Evolutionary conservation across 2,888 invertebrate species (phyloP).

Genomic region (Hypomecis atomaria): DNA sequence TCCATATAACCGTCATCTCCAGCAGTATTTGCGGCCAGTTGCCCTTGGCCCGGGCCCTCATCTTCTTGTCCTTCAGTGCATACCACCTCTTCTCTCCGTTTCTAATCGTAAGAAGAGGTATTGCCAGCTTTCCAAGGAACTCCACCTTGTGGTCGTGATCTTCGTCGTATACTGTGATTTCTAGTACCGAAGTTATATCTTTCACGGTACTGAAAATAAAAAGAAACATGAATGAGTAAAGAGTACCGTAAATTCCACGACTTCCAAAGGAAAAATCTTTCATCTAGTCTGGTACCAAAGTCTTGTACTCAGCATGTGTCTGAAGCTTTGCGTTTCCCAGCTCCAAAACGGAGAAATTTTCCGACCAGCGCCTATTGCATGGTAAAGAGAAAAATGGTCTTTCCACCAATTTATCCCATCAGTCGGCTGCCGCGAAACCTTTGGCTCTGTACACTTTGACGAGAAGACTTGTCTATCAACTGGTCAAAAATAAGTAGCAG

Average conservation of each 20-base stretch:
- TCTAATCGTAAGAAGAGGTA: slow-evolving; percentile 93
- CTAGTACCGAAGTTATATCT: slow-evolving; percentile 97
- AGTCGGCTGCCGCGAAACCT: slow-evolving; percentile 96
- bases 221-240: background rate
- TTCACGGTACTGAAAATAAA: slow-evolving; percentile 89
- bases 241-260: no score
- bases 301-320: slow-evolving; percentile 99
- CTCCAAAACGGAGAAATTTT: no score
- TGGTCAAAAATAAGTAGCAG: no score
- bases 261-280: slow-evolving; percentile 99
- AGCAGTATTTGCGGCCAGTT: slow-evolving; percentile 94
- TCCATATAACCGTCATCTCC: slow-evolving; percentile 97
- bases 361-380: no score
- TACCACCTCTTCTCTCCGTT: slow-evolving; percentile 98
- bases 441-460: slow-evolving; percentile 94
- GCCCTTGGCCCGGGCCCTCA: slow-evolving; percentile 95
- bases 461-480: slow-evolving; percentile 85
- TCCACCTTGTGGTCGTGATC: slow-evolving; percentile 99
- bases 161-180: slow-evolving; percentile 98
- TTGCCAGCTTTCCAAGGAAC: slow-evolving; percentile 96
- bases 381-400: no score
- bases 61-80: slow-evolving; percentile 97
- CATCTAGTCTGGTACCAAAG: slow-evolving; percentile 98
- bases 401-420: no score
- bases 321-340: slow-evolving; percentile 97